Percentiles rank a stretch among this genome's conserved stretches.
phyloP scores from a whole-genome alignment of 2,797 vertebrate species.

The Trematomus bernacchii region DNA sequence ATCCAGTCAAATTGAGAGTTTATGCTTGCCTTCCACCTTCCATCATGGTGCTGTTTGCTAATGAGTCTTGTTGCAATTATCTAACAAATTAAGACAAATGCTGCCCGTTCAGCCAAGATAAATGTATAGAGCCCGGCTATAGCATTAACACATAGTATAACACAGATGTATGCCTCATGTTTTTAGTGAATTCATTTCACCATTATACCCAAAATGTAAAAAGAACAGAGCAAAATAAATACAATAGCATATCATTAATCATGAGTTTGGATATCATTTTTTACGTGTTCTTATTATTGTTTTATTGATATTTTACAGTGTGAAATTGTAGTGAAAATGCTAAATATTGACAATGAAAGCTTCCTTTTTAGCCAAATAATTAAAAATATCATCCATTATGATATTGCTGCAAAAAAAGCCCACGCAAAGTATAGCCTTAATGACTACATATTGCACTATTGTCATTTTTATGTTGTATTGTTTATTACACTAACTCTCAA shows the following conservation, averaged over 20 bases:
- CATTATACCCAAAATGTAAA: neutral
- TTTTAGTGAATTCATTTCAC: constrained; percentile 5
- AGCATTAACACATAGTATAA: constrained; percentile 1
- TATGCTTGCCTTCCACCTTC: constrained; percentile 78
- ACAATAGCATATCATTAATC: neutral
- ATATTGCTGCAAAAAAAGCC: neutral
- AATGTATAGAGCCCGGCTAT: constrained; percentile 35
- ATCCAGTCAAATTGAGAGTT: constrained; percentile 86
- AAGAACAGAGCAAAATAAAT: neutral
- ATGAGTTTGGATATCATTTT: neutral
- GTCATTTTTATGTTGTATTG: neutral
- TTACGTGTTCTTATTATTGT: neutral
- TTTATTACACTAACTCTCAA: constrained; percentile 5
- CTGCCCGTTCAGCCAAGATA: constrained; percentile 72
- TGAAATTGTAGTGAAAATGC: neutral
- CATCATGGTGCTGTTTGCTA: constrained; percentile 73
- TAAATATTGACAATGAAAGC: neutral
- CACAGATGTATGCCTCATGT: constrained; percentile 7
- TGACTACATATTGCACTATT: neutral
- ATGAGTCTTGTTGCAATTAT: constrained; percentile 75
- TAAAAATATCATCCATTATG: neutral
- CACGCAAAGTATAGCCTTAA: neutral
- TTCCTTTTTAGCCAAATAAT: no score
- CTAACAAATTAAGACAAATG: constrained; percentile 76
- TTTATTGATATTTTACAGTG: constrained; percentile 1